A percentile compares a stretch with the other conserved stretches of the same genome.
Evolutionary conservation across 2,888 invertebrate species (phyloP).

Genomic region (Cabera pusaria): DNA sequence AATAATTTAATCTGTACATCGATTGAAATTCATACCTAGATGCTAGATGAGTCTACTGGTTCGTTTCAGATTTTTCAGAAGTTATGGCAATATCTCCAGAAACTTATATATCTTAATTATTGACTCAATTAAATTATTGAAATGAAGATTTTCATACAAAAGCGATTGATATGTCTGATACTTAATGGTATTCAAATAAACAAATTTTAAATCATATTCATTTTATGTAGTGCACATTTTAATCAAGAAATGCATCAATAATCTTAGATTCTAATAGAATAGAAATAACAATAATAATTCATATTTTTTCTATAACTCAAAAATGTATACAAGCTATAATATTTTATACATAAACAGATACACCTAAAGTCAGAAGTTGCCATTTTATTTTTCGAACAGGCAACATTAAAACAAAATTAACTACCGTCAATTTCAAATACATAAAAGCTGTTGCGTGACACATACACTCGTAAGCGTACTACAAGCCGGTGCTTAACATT

Average conservation of each 20-base stretch:
- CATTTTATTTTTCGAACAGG: constrained; percentile 19
- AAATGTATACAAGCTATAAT: constrained; percentile 8
- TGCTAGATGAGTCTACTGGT: constrained; percentile 61
- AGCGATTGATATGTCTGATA: constrained; percentile 30
- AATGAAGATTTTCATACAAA: constrained; percentile 17
- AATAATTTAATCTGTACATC: constrained; percentile 80
- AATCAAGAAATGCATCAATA: constrained; percentile 28
- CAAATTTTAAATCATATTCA: constrained; percentile 6
- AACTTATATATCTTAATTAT: constrained; percentile 28
- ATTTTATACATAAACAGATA: constrained; percentile 14
- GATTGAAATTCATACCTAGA: constrained; percentile 47
- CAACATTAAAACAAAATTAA: constrained; percentile 26
- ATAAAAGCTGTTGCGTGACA: constrained; percentile 43
- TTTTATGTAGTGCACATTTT: constrained; percentile 14
- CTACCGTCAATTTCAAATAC: constrained; percentile 37
- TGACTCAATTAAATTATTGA: constrained; percentile 25
- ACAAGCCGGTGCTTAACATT: constrained; percentile 72
- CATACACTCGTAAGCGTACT: constrained; percentile 60
- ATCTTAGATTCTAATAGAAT: no score
- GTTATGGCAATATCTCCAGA: constrained; percentile 67
- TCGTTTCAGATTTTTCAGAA: constrained; percentile 46
- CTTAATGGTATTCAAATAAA: constrained; percentile 21
- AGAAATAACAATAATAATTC: constrained; percentile 19
- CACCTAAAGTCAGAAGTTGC: constrained; percentile 15
- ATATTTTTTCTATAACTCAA: constrained; percentile 16